Evolutionary conservation across 2,888 invertebrate genomes (phyloP).

Genomic region (Aporophyla nigra): DNA sequence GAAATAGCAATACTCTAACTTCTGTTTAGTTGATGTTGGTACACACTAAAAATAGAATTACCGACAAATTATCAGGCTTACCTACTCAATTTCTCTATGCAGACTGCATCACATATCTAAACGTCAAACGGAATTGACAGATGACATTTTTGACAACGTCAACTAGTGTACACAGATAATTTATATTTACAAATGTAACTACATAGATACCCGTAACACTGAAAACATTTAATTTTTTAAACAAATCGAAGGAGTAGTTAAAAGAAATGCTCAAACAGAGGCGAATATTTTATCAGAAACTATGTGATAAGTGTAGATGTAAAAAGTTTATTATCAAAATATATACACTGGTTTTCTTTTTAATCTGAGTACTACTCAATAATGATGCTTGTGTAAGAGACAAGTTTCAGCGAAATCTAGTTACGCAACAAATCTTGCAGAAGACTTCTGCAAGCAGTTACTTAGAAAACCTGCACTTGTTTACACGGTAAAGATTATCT

Average conservation of each 20-base stretch:
- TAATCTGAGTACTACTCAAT: neutral
- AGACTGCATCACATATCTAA: constrained; percentile 16
- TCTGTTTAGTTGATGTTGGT: neutral
- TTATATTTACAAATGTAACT: constrained; percentile 66
- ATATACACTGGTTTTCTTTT: neutral
- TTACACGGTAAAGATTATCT: neutral
- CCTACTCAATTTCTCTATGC: constrained; percentile 31
- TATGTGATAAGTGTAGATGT: constrained; percentile 28
- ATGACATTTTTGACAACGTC: constrained; percentile 41
- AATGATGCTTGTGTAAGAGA: neutral
- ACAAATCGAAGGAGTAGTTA: constrained; percentile 42
- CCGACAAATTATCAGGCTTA: neutral
- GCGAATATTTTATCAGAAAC: constrained; percentile 10
- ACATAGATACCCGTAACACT: constrained; percentile 71
- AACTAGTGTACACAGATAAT: constrained; percentile 54
- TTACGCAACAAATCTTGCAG: neutral
- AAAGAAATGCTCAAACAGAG: constrained; percentile 33
- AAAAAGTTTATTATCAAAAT: neutral
- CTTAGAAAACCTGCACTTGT: neutral
- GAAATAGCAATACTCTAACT: constrained; percentile 16
- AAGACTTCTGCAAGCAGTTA: neutral
- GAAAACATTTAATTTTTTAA: constrained; percentile 48
- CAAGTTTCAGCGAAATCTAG: neutral
- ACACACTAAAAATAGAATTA: neutral
- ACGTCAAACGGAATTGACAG: constrained; percentile 43